Conservation (phyloP, 1,140 invertebrate genomes). For the Belonocnema kinseyi region DNA sequence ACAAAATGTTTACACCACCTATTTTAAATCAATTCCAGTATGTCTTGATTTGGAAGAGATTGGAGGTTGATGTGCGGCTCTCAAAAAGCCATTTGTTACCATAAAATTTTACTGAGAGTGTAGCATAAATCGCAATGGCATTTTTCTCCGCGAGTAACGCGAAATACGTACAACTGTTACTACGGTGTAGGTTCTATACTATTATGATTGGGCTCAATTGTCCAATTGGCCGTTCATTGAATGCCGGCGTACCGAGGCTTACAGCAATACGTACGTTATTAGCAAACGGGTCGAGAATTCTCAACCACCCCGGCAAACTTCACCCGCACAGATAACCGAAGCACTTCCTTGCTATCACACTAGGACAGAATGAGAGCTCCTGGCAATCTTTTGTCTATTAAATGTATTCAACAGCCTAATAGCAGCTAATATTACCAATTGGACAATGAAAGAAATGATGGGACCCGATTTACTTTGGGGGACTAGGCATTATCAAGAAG, state of each 20-base stretch:
- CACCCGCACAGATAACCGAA: conserved; percentile 47
- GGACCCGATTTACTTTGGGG: conserved; percentile 56
- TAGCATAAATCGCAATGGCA: conserved; percentile 10
- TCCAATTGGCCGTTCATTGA: conserved; percentile 74
- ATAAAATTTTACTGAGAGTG: neutral
- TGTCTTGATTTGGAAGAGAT: too few species aligned
- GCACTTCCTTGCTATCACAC: conserved; percentile 34
- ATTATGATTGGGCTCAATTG: conserved; percentile 76
- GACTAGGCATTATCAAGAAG: conserved; percentile 37
- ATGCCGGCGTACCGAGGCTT: conserved; percentile 53
- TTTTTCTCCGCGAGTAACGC: conserved; percentile 32
- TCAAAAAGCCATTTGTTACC: conserved; percentile 10
- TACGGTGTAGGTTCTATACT: conserved; percentile 63
- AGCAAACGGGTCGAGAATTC: conserved; percentile 48
- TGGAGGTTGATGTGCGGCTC: too few species aligned
- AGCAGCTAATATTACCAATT: conserved; percentile 70
- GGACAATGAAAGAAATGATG: conserved; percentile 66
- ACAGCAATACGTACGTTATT: conserved; percentile 45
- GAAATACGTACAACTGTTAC: conserved; percentile 38
- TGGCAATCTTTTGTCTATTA: conserved; percentile 70
- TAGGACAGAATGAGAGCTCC: conserved; percentile 60
- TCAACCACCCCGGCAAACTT: conserved; percentile 51
- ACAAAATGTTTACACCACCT: too few species aligned
- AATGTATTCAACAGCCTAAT: conserved; percentile 69
- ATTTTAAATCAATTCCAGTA: too few species aligned